phyloP scores from a whole-genome alignment of 2,797 vertebrate species.

The Lepus oiostolus region DNA sequence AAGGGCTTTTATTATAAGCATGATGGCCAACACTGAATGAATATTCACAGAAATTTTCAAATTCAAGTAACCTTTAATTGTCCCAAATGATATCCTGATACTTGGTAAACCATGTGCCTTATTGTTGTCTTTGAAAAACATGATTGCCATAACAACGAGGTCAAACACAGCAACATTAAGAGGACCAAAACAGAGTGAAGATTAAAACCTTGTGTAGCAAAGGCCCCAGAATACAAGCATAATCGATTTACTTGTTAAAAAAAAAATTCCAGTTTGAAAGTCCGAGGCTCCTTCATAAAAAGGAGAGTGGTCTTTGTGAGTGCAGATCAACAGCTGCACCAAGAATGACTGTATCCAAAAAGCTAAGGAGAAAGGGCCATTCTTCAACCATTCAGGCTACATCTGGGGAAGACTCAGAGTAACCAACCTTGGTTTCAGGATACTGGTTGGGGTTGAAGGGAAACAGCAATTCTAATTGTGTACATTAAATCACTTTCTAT shows the following conservation, averaged over 20 bases:
- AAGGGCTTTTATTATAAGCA: constrained; percentile 22
- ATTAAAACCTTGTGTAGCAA: constrained; percentile 62
- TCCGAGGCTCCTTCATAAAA: neutral
- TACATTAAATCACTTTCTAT: neutral
- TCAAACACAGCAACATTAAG: constrained; percentile 42
- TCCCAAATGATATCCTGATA: neutral
- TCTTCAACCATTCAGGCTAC: neutral
- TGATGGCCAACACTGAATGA: neutral
- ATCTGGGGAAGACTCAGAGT: neutral
- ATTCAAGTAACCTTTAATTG: constrained; percentile 41
- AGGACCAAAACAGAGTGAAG: constrained; percentile 66
- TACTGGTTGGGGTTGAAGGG: neutral
- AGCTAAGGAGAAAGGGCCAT: neutral
- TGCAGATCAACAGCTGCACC: neutral
- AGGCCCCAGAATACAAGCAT: constrained; percentile 37
- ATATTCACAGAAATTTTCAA: constrained; percentile 62
- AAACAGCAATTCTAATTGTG: neutral
- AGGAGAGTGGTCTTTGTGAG: neutral
- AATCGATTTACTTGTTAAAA: constrained; percentile 46
- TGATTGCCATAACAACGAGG: constrained; percentile 46
- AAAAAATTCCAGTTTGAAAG: constrained; percentile 37
- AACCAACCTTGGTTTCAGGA: neutral
- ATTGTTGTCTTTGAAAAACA: constrained; percentile 48
- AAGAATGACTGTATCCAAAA: constrained; percentile 12
- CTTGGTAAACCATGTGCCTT: constrained; percentile 56